Conservation (phyloP, 2,113 vertebrate species). For the Ondatra zibethicus region DNA sequence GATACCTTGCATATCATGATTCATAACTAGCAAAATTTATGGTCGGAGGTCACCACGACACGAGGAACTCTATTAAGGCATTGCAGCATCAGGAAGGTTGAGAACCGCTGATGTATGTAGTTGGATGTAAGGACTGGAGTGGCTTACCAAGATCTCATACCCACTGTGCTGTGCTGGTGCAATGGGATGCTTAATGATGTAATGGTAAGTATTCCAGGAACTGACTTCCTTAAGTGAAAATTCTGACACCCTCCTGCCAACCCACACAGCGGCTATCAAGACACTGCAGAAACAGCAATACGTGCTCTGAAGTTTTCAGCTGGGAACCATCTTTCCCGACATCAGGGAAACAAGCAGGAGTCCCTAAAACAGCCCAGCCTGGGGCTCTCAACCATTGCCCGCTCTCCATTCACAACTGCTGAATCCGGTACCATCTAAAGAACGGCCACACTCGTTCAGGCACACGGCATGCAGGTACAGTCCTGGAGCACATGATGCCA, state of each 20-base stretch:
- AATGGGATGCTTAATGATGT: fast-evolving
- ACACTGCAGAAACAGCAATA: background rate
- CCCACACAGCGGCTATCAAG: background rate
- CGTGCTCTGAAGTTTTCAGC: fast-evolving
- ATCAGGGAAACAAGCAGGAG: background rate
- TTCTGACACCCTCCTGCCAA: background rate
- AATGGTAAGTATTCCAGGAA: fast-evolving
- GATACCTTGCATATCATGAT: background rate
- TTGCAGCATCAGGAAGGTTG: background rate
- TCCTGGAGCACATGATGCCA: background rate
- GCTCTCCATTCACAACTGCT: no score
- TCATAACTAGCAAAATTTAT: background rate
- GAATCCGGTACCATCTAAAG: background rate
- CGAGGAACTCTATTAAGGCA: no score
- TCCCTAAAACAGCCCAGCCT: background rate
- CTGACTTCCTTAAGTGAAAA: background rate
- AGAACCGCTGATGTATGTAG: no score
- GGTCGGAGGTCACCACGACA: background rate
- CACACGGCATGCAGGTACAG: background rate
- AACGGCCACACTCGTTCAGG: fast-evolving
- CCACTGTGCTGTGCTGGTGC: fast-evolving
- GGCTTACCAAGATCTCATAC: fast-evolving
- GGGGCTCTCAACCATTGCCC: fast-evolving
- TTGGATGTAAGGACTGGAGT: fast-evolving
- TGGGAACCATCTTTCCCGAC: background rate